Evolutionary conservation across 2,888 invertebrate species (phyloP).

Genomic region (Ametastegia equiseti): DNA sequence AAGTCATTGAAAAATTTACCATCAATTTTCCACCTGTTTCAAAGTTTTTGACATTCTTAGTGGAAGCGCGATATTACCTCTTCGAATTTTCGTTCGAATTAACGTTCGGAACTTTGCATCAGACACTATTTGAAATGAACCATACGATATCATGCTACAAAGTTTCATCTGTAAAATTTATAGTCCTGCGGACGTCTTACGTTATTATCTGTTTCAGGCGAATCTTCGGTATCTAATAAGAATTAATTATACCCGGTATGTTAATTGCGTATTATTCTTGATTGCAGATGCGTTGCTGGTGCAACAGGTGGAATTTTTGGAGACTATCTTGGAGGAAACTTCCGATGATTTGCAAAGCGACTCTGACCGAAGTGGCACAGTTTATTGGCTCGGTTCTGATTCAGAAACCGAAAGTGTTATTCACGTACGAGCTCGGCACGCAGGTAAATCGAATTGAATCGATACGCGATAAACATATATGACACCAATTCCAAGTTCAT

Average conservation of each 20-base stretch:
- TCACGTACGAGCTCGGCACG: conserved; percentile 70
- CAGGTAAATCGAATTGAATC: conserved; percentile 62
- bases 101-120: no score
- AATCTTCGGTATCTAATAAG: no score
- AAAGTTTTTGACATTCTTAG: no score
- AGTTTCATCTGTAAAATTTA: no score
- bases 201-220: no score
- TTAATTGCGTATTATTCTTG: background rate
- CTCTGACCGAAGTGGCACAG: conserved; percentile 79
- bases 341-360: conserved; percentile 90
- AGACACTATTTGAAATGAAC: no score
- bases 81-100: no score
- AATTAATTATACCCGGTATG: conserved; percentile 36
- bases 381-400: conserved; percentile 82
- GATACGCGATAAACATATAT: background rate
- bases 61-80: no score
- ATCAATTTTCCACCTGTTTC: no score
- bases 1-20: no score
- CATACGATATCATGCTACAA: no score
- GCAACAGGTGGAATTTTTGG: conserved; percentile 85
- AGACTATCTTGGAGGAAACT: conserved; percentile 93
- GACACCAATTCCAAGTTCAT: background rate
- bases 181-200: no score
- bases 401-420: conserved; percentile 91
- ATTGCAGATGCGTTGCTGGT: conserved; percentile 67